Evolutionary conservation across 2,797 vertebrate genomes (phyloP).

Genomic region (Myiotriccus ornatus): DNA sequence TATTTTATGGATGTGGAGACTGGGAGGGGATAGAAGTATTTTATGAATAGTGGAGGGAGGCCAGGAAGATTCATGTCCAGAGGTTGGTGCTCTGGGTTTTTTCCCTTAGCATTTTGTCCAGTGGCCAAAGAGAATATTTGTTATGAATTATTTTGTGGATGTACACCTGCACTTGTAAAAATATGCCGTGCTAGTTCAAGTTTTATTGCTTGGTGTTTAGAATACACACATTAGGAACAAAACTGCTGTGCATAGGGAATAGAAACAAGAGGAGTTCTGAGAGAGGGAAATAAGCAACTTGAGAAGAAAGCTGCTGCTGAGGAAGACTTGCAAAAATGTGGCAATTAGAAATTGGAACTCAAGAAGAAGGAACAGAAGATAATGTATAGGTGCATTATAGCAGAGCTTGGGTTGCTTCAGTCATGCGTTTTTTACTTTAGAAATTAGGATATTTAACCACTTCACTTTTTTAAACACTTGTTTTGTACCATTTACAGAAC

Average conservation of each 20-base stretch:
- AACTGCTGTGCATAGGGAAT: background rate
- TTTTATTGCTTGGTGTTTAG: background rate
- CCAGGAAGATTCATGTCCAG: background rate
- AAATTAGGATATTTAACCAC: slow-evolving; percentile 29
- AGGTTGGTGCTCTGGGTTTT: background rate
- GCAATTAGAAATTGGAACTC: slow-evolving; percentile 63
- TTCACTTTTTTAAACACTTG: background rate
- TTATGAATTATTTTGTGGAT: background rate
- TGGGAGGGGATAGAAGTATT: background rate
- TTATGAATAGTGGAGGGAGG: background rate
- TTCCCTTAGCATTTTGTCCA: background rate
- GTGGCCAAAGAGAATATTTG: background rate
- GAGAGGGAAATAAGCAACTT: slow-evolving; percentile 50
- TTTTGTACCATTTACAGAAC: background rate
- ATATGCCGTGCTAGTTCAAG: background rate
- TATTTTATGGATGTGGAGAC: slow-evolving; percentile 9
- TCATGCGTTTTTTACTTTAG: slow-evolving; percentile 46
- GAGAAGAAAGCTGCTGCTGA: slow-evolving; percentile 8
- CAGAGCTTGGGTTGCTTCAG: slow-evolving; percentile 34
- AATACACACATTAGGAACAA: background rate
- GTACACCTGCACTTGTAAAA: slow-evolving; percentile 1
- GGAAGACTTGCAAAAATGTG: background rate
- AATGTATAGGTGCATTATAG: slow-evolving; percentile 12
- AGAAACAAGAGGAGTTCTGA: slow-evolving; percentile 10
- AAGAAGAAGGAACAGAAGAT: slow-evolving; percentile 56